Evolutionary conservation across 64 coral and sea anemone genomes (phyloP).

Genomic region (Stichodactyla mertensii): DNA sequence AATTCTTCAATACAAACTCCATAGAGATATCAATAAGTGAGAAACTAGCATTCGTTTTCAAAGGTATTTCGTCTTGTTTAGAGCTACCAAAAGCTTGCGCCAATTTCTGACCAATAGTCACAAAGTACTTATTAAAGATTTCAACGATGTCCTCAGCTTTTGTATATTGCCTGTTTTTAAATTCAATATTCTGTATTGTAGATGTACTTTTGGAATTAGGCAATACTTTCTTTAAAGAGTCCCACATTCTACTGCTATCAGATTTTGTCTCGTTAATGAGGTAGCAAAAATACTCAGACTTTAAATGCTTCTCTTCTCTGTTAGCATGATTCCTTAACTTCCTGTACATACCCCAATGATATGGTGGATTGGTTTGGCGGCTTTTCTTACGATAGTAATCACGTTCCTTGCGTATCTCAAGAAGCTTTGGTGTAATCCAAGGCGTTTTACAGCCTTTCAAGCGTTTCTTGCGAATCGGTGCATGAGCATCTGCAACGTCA

Average conservation of each 20-base stretch:
- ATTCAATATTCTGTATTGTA: no score
- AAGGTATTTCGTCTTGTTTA: no score
- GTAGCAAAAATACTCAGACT: slow-evolving; percentile 42
- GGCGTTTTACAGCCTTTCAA: neutral
- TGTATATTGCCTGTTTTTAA: no score
- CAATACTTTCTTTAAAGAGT: slow-evolving; percentile 25
- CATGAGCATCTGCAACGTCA: slow-evolving; percentile 36
- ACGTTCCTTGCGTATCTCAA: no score
- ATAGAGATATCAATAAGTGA: no score
- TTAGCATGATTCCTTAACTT: slow-evolving; percentile 49
- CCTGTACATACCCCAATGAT: slow-evolving; percentile 24
- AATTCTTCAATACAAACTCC: no score
- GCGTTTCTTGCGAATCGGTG: neutral
- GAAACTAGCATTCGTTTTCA: no score
- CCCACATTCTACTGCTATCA: slow-evolving; percentile 34
- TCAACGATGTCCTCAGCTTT: no score
- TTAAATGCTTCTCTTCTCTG: slow-evolving; percentile 33
- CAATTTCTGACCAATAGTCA: no score
- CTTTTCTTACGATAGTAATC: slow-evolving; percentile 25
- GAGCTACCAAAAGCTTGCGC: no score
- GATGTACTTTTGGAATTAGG: slow-evolving; percentile 24
- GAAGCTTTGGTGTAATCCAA: neutral
- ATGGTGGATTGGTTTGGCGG: slow-evolving; percentile 24
- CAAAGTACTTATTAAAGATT: no score
- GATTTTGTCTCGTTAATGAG: slow-evolving; percentile 34